Evolutionary conservation across 1,140 invertebrate species (phyloP), one percentile per base, ranked within the genome.

Genomic region (Eumeta japonica): DNA sequence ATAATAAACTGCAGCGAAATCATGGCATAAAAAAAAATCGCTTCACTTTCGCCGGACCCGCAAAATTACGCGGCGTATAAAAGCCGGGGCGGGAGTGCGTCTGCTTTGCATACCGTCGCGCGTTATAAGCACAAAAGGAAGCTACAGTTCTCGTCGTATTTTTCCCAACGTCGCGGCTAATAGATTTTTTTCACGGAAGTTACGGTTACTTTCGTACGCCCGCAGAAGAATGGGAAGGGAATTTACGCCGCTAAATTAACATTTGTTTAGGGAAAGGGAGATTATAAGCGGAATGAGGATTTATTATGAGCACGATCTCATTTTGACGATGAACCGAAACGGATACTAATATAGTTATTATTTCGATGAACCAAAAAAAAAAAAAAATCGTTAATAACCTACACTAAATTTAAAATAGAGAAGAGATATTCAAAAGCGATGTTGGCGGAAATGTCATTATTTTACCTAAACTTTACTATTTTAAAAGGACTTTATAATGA

Each of bases 191-290:
- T 47, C 39, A 42, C 35, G 31, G 32, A 38, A 40, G 35, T 53
- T 46, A 53, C 45, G 32, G 45, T 40, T 42, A 36, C 24, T 24
- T 24, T 24, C n/a, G 20, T 24, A 5, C 20, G 5, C 20, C 5
- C 20, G 20, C 10, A 28, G 34, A n/a, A 36, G 48, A 51, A 50
- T 46, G 39, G 48, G 46, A 45, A 28, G 37, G 43, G 42, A 37
- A 48, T 10, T 10, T 46, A 45, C 43, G 48, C 33, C 10, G 44
- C 41, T 41, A 37, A 53, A 57, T 57, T 54, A 57, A 50, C 52
- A 50, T 58, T 57, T 53, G 41, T 43, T 50, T 50, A 49, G 52
- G 56, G 43, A 50, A 47, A 48, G n/a, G n/a, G n/a, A n/a, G n/a
- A n/a, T n/a, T n/a, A n/a, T n/a, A n/a, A n/a, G n/a, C n/a, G n/a